Evolutionary conservation across 1,140 invertebrate genomes (phyloP).

Genomic region (Leptestheria dahalacensis): DNA sequence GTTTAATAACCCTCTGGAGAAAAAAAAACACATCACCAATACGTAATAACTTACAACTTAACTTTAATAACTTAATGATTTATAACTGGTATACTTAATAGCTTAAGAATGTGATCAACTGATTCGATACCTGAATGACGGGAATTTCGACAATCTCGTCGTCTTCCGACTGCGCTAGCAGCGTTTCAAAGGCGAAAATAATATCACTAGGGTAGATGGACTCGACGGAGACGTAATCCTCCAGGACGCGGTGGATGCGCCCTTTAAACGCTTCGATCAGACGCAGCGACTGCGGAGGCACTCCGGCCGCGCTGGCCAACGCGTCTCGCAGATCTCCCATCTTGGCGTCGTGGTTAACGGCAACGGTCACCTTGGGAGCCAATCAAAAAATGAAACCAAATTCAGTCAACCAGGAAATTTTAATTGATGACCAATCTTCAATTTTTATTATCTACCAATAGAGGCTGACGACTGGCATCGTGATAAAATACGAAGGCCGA

Average conservation of each 20-base stretch:
- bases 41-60: conserved; percentile 9
- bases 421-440: neutral
- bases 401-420: no score
- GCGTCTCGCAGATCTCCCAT: neutral
- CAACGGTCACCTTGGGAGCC: neutral
- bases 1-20: conserved; percentile 23
- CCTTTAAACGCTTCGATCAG: conserved; percentile 28
- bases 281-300: neutral
- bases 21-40: conserved; percentile 18
- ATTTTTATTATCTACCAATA: no score
- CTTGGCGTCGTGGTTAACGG: neutral
- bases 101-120: no score
- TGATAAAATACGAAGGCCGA: conserved; percentile 29
- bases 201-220: neutral
- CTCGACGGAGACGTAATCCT: conserved; percentile 13
- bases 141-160: conserved; percentile 28
- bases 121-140: conserved; percentile 25
- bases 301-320: neutral
- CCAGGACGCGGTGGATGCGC: conserved; percentile 26
- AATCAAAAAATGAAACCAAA: neutral
- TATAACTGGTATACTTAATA: no score
- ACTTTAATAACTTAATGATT: no score
- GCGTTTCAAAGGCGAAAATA: conserved; percentile 24
- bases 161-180: conserved; percentile 17
- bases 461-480: conserved; percentile 27